Base-by-base conservation (phyloP, 2,113 vertebrate species). In the Anoplopoma fimbria region DNA sequence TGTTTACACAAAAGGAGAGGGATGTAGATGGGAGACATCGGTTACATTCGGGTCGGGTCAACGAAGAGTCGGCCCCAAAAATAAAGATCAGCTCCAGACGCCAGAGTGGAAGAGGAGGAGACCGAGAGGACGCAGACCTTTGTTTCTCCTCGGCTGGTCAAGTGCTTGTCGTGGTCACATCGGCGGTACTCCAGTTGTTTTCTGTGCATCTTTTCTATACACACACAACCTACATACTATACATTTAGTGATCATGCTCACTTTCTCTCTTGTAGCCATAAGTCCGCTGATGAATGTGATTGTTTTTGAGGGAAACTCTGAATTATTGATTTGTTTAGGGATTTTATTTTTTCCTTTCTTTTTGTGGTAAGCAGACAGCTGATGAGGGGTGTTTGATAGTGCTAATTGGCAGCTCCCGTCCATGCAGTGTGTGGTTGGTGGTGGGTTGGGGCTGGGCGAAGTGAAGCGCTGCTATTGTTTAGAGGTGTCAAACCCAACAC, bases 351-450 rank as follows among this genome's bases (percentile, higher is more conserved):
- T 60, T 60, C 5, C 49, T 19, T 73, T 33, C 75, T 88, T 83
- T 91, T 86, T 77, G 67, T 75, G 77, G 53, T 82, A 75, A 87
- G 80, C 70, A 90, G 92, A 93, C 93, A 92, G 89, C 78, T 93
- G 88, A 93, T 90, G 91, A 92, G 85, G 82, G 86, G 88, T 92
- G 93, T 93, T 92, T 94, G 93, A 95, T 94, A 84, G 91, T 87
- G 92, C 91, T 94, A 94, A 95, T 95, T 95, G 94, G 92, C 92
- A 94, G 91, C 91, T 95, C 91, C 90, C 80, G 78, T 91, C 87
- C 76, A 81, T 89, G 92, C 90, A 83, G 85, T 71, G 88, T 88
- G 89, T 91, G 87, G 89, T 82, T 87, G 90, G 73, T 84, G 85
- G 91, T 91, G 88, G 86, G 89, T 83, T 92, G 91, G 91, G 91